Conservation (phyloP, 1,140 invertebrate species). For the Hyposmocoma kahamanoa region DNA sequence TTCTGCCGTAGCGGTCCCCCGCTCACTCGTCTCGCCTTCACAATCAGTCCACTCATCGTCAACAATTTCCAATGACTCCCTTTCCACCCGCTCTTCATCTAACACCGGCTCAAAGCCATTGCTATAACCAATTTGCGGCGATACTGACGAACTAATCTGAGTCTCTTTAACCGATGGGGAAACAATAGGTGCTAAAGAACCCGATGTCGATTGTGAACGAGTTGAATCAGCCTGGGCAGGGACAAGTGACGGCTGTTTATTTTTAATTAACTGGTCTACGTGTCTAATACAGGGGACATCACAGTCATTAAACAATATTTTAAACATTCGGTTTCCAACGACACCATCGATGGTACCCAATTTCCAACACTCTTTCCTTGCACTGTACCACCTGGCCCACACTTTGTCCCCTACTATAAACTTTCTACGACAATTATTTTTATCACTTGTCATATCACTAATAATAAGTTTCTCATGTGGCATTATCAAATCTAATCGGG, state of each 20-base stretch:
- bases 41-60: background rate
- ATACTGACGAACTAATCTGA: background rate
- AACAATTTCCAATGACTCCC: background rate
- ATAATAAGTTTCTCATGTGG: background rate
- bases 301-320: conserved; percentile 7
- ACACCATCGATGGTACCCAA: conserved; percentile 9
- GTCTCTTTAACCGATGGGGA: background rate
- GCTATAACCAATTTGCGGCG: background rate
- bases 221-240: background rate
- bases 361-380: conserved; percentile 15
- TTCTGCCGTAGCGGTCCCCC: background rate
- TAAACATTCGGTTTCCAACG: conserved; percentile 17
- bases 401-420: conserved; percentile 15
- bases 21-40: background rate
- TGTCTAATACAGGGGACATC: conserved; percentile 11
- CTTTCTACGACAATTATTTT: conserved; percentile 1
- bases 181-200: background rate
- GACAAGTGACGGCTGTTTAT: background rate
- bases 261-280: conserved; percentile 15
- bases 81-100: background rate
- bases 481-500: conserved; percentile 8
- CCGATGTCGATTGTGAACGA: background rate
- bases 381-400: conserved; percentile 15
- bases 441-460: background rate
- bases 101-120: background rate